Conservation (phyloP, 2,797 vertebrate species). For the Falco biarmicus region DNA sequence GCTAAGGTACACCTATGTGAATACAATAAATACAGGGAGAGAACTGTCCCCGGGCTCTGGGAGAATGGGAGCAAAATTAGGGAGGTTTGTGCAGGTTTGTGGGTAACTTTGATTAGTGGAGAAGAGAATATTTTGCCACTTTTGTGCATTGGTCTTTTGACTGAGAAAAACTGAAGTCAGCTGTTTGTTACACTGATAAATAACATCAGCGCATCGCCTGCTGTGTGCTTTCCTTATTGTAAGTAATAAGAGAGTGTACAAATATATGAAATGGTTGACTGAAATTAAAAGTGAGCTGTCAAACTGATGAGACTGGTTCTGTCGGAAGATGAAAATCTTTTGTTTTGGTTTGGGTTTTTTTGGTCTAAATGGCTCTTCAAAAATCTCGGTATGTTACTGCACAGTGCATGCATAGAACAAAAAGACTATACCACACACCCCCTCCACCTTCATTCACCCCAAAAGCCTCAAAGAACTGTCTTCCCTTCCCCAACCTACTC, state of each 20-base stretch:
- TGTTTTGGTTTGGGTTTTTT: background rate
- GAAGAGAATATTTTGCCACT: background rate
- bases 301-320: constrained; percentile 1
- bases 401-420: background rate
- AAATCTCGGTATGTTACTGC: background rate
- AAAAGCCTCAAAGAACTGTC: background rate
- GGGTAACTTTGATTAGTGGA: background rate
- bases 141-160: background rate
- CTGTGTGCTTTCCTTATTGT: background rate
- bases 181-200: background rate
- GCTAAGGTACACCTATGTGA: background rate
- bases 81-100: background rate
- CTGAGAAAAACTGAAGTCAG: background rate
- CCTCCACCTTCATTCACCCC: background rate
- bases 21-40: background rate
- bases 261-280: background rate
- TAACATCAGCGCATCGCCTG: background rate
- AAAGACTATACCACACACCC: background rate
- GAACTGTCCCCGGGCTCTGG: background rate
- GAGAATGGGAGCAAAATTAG: background rate
- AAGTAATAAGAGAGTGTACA: background rate
- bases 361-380: background rate
- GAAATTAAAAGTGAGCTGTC: constrained; percentile 46
- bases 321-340: background rate
- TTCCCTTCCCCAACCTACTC: background rate